Evolutionary conservation across 2,113 vertebrate genomes (phyloP).

Genomic region (Stictonetta naevosa): DNA sequence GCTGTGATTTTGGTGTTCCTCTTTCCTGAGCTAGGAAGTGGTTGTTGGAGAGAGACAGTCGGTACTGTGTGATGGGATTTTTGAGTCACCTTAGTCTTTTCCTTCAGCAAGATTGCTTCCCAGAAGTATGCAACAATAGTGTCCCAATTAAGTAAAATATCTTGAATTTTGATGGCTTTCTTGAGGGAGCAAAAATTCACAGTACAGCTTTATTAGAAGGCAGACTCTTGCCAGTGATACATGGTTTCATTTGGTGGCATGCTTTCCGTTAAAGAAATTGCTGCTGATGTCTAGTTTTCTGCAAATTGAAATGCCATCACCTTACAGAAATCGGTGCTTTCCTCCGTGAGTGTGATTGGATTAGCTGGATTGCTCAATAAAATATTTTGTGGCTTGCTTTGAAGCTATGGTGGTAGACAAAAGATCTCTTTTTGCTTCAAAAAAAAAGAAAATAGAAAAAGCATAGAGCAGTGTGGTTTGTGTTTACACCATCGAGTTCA

Average conservation of each 20-base stretch:
- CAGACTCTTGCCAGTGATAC: neutral
- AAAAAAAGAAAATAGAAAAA: neutral
- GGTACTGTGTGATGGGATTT: neutral
- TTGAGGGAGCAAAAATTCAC: neutral
- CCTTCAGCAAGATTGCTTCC: neutral
- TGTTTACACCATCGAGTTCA: neutral
- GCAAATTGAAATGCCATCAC: neutral
- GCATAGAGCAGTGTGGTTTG: neutral
- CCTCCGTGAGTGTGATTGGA: neutral
- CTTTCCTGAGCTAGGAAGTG: neutral
- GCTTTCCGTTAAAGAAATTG: neutral
- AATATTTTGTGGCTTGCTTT: neutral
- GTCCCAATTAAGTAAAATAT: neutral
- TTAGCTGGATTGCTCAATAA: neutral
- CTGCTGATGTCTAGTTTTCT: neutral
- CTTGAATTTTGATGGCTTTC: neutral
- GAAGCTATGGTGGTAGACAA: neutral
- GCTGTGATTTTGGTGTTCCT: neutral
- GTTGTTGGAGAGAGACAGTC: neutral
- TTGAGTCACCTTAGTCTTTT: neutral
- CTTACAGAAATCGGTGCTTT: neutral
- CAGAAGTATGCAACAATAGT: neutral
- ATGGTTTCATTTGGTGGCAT: neutral
- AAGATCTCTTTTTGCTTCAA: neutral
- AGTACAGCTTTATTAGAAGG: neutral